A percentile compares a stretch with the other conserved stretches of the same genome.
phyloP scores from a whole-genome alignment of 2,113 vertebrate species.

The Malurus cyaneus region DNA sequence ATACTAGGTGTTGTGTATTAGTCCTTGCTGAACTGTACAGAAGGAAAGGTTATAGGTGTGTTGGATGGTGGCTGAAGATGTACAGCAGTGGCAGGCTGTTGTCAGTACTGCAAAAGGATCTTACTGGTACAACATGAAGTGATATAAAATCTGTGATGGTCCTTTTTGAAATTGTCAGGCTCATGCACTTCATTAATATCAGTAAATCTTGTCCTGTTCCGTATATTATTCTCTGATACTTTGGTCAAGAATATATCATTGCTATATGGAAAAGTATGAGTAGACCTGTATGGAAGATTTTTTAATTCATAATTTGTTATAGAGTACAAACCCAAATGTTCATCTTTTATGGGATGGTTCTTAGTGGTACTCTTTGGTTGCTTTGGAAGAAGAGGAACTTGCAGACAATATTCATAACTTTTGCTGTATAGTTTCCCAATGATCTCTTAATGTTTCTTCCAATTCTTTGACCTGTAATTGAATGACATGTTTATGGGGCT shows the following conservation, averaged over 20 bases:
- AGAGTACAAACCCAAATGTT: neutral
- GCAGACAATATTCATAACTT: neutral
- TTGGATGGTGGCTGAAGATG: neutral
- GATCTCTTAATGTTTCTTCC: neutral
- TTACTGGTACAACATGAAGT: neutral
- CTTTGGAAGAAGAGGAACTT: constrained; percentile 13
- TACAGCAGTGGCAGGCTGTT: neutral
- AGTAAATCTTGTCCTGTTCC: neutral
- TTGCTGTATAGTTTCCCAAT: neutral
- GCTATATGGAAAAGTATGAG: neutral
- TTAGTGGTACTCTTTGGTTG: neutral
- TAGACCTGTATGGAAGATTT: neutral
- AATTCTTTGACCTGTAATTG: neutral
- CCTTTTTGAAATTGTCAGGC: neutral
- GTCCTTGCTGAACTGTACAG: neutral
- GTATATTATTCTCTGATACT: neutral
- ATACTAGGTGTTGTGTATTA: neutral
- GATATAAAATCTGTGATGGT: neutral
- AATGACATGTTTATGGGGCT: neutral
- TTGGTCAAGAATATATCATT: neutral
- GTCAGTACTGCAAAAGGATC: neutral
- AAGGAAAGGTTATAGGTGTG: neutral
- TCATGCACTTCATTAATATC: neutral
- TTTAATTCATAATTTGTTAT: neutral
- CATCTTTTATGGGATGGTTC: neutral